These are phyloP conservation scores for Nesoenas mayeri DNA, from an alignment of 2,113 vertebrate species.

Conservation along the genomic window DNA sequence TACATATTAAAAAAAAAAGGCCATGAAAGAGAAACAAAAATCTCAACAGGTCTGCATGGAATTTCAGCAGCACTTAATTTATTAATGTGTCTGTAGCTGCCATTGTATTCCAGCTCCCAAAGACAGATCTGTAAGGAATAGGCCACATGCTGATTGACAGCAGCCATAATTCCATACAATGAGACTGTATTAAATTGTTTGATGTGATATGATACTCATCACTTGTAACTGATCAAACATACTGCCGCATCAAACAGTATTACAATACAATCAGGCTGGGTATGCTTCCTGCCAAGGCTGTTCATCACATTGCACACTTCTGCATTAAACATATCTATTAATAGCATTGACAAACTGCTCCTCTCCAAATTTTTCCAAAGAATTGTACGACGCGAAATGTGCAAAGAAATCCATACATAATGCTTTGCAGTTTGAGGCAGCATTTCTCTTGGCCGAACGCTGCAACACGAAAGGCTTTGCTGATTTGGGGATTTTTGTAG, in stretches of 20 bases:
- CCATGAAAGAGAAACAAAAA: slow-evolving; percentile 64
- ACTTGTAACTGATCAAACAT: slow-evolving; percentile 81
- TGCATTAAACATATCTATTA: slow-evolving; percentile 66
- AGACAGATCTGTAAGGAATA: slow-evolving; percentile 75
- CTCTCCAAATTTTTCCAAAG: slow-evolving; percentile 30
- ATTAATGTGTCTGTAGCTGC: slow-evolving; percentile 72
- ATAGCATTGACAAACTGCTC: slow-evolving; percentile 56
- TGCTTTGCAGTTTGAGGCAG: not conserved
- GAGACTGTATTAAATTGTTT: slow-evolving; percentile 80
- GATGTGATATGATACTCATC: slow-evolving; percentile 80
- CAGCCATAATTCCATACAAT: slow-evolving; percentile 84
- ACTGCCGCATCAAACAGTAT: slow-evolving; percentile 73
- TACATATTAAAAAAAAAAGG: not conserved
- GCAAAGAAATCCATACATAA: slow-evolving; percentile 34
- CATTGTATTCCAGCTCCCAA: slow-evolving; percentile 59
- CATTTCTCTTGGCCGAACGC: not conserved
- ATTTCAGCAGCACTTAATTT: slow-evolving; percentile 75
- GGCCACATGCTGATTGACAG: slow-evolving; percentile 79
- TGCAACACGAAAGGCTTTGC: slow-evolving; percentile 43
- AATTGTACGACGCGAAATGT: not conserved
- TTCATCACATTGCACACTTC: slow-evolving; percentile 40
- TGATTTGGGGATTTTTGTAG: slow-evolving; percentile 10
- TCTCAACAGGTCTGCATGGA: slow-evolving; percentile 70
- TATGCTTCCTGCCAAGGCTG: slow-evolving; percentile 67
- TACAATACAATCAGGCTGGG: slow-evolving; percentile 67